A percentile compares a stretch with the other conserved stretches of the same genome.
Conservation (phyloP, 2,888 invertebrate genomes). For the Eupeodes latifasciatus region DNA sequence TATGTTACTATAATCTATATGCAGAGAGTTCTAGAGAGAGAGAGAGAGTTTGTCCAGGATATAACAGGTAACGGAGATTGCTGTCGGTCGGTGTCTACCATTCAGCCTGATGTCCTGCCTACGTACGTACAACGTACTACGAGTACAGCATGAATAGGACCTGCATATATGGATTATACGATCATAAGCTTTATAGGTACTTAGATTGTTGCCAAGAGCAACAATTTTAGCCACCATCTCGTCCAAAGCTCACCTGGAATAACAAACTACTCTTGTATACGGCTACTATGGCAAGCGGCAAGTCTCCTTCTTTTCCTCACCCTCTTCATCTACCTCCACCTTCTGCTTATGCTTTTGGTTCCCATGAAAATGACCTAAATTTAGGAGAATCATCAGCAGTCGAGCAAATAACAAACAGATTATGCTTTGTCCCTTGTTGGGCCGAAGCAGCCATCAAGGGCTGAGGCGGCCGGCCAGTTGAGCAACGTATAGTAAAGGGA, state of each 20-base stretch:
- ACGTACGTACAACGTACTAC: no score
- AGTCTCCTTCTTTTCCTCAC: not conserved
- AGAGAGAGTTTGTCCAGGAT: constrained; percentile 42
- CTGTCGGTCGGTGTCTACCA: constrained; percentile 21
- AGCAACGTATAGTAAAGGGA: no score
- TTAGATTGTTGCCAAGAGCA: constrained; percentile 74
- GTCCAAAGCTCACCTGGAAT: constrained; percentile 40
- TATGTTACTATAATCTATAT: not conserved
- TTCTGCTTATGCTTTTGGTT: not conserved
- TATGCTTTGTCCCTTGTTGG: constrained; percentile 71
- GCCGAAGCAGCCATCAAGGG: constrained; percentile 5
- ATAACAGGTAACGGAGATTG: constrained; percentile 67
- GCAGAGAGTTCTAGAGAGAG: not conserved
- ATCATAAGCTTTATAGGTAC: constrained; percentile 72
- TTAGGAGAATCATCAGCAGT: constrained; percentile 63
- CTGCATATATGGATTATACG: constrained; percentile 70
- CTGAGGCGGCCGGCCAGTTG: no score
- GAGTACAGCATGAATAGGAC: constrained; percentile 8
- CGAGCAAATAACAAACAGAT: constrained; percentile 75
- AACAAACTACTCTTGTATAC: not conserved
- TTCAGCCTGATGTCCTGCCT: constrained; percentile 3
- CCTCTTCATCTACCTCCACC: not conserved
- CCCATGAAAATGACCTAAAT: constrained; percentile 36
- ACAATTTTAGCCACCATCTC: constrained; percentile 67
- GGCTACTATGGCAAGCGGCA: not conserved